Evolutionary conservation across 2,797 vertebrate genomes (phyloP).

Genomic region (Dicrostonyx torquatus): DNA sequence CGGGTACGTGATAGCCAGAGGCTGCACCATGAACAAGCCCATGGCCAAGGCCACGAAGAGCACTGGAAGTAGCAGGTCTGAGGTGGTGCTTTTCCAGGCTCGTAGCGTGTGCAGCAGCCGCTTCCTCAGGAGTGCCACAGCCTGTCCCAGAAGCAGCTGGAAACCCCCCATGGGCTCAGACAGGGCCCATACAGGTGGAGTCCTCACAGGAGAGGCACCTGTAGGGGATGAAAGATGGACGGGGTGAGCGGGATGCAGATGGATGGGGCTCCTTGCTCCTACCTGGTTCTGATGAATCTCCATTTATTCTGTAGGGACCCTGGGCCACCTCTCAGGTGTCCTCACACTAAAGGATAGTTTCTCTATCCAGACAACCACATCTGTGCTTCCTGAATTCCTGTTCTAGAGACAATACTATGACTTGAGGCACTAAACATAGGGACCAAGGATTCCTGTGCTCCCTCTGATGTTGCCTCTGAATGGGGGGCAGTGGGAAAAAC

Average conservation of each 20-base stretch:
- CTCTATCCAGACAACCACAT: not conserved
- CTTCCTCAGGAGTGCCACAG: constrained; percentile 78
- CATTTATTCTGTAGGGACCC: not conserved
- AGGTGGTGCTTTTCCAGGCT: constrained; percentile 79
- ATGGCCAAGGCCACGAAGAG: constrained; percentile 87
- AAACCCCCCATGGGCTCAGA: accelerated
- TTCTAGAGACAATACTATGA: not conserved
- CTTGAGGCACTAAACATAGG: accelerated
- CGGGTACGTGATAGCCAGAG: constrained; percentile 79
- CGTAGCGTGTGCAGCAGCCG: constrained; percentile 73
- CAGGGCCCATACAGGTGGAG: accelerated
- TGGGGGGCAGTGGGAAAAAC: not conserved
- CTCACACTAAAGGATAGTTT: accelerated
- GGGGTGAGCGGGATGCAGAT: not conserved
- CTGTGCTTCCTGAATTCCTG: accelerated
- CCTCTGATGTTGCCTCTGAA: not conserved
- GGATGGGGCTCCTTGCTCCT: not conserved
- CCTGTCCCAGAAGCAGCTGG: constrained; percentile 63
- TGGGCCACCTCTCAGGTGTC: not conserved
- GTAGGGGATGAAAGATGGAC: not conserved
- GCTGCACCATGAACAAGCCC: constrained; percentile 86
- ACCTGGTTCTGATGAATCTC: not conserved
- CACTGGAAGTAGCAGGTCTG: constrained; percentile 78
- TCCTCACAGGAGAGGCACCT: not conserved
- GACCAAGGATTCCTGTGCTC: not conserved